phyloP scores from a whole-genome alignment of 2,113 vertebrate species.

The Plecturocebus donacophilus region DNA sequence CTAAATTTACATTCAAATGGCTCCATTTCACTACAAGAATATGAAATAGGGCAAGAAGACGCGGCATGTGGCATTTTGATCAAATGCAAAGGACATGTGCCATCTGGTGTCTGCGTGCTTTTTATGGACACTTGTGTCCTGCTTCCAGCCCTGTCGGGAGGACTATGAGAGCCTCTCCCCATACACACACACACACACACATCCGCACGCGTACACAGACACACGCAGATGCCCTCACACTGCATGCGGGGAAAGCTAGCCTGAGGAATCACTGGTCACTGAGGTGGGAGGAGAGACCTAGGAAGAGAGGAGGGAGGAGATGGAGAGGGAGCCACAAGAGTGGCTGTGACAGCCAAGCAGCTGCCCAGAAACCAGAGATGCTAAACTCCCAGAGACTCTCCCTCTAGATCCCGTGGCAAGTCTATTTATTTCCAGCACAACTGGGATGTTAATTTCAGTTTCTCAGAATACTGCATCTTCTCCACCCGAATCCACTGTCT shows the following conservation, averaged over 20 bases:
- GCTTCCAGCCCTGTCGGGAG: neutral
- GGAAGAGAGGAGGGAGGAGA: neutral
- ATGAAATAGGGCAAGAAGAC: neutral
- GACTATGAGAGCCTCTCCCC: neutral
- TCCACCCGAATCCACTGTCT: neutral
- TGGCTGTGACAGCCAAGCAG: neutral
- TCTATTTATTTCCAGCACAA: neutral
- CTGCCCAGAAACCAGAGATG: neutral
- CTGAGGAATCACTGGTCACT: neutral
- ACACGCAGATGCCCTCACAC: neutral
- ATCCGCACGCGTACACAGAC: rapidly evolving
- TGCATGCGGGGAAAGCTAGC: neutral
- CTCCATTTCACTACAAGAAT: neutral
- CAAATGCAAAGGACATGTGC: neutral
- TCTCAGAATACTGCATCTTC: neutral
- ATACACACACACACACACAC: neutral
- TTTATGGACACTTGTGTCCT: neutral
- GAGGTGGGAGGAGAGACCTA: too few relatives aligned
- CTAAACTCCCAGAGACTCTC: neutral
- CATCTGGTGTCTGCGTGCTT: neutral
- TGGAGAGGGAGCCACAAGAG: rapidly evolving
- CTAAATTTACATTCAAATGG: neutral
- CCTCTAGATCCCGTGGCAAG: neutral
- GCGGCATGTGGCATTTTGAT: neutral
- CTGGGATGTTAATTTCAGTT: neutral